Conservation (phyloP, 2,888 invertebrate species). For the Cerceris ruficornis region DNA sequence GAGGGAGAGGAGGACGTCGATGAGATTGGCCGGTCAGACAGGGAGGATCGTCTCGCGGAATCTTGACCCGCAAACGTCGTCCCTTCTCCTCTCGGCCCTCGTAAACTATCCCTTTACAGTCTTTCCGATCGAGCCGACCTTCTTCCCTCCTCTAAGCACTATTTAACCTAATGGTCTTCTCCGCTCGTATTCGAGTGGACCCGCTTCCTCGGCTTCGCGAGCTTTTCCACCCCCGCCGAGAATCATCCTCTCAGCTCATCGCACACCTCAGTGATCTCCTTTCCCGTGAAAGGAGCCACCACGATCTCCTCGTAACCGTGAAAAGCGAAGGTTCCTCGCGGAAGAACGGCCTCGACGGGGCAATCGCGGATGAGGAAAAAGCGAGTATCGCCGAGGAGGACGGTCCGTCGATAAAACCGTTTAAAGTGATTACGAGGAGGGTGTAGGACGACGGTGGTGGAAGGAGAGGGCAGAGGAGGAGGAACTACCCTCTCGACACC, state of each 20-base stretch:
- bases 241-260: slow-evolving; percentile 15
- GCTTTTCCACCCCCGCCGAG: slow-evolving; percentile 2
- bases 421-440: slow-evolving; percentile 43
- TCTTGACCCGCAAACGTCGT: slow-evolving; percentile 64
- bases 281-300: neutral
- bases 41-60: slow-evolving; percentile 56
- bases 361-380: slow-evolving; percentile 32
- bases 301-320: neutral
- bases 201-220: slow-evolving; percentile 14
- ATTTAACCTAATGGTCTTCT: slow-evolving; percentile 52
- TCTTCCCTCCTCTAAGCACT: slow-evolving; percentile 28
- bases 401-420: slow-evolving; percentile 55
- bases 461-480: neutral
- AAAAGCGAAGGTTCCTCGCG: neutral
- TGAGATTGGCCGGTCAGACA: neutral
- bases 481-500: slow-evolving; percentile 5
- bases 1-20: neutral
- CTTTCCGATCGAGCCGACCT: neutral
- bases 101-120: slow-evolving; percentile 20
- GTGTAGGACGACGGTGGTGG: slow-evolving; percentile 1
- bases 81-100: slow-evolving; percentile 28
- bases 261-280: neutral
- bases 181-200: slow-evolving; percentile 39
- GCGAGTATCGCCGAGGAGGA: slow-evolving; percentile 13
- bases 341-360: neutral